Percentiles rank a stretch among this genome's conserved stretches.
Conservation (phyloP, 2,888 invertebrate genomes). For the Thymelicus acteon region DNA sequence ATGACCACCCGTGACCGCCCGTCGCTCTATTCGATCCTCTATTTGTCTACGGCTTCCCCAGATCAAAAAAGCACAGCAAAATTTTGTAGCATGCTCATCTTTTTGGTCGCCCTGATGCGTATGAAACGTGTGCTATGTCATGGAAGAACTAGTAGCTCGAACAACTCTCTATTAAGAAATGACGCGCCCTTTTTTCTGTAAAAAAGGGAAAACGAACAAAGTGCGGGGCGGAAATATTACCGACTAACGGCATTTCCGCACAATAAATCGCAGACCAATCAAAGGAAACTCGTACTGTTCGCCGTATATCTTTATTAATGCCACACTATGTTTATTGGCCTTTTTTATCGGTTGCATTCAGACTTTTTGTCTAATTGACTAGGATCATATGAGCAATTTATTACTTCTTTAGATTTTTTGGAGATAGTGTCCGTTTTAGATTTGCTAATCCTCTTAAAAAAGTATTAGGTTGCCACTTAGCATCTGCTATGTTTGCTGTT, state of each 20-base stretch:
- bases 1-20: not conserved
- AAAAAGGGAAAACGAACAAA: conserved; percentile 82
- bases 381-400: conserved; percentile 43
- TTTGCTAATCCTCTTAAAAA: conserved; percentile 1
- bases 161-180: conserved; percentile 76
- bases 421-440: not conserved
- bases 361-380: conserved; percentile 72
- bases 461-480: too few relatives aligned
- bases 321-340: conserved; percentile 80
- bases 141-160: conserved; percentile 39
- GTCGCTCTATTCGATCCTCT: not conserved
- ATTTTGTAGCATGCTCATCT: conserved; percentile 14
- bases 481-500: too few relatives aligned
- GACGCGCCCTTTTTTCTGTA: conserved; percentile 82
- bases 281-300: conserved; percentile 74
- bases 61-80: not conserved
- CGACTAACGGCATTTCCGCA: conserved; percentile 83
- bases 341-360: conserved; percentile 77
- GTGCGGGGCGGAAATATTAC: conserved; percentile 83
- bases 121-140: conserved; percentile 32
- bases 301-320: conserved; percentile 82
- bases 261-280: conserved; percentile 85
- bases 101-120: not conserved
- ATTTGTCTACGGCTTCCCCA: conserved; percentile 1
- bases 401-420: conserved; percentile 23